Conservation (phyloP, 2,113 vertebrate species). For the Istiophorus platypterus region DNA sequence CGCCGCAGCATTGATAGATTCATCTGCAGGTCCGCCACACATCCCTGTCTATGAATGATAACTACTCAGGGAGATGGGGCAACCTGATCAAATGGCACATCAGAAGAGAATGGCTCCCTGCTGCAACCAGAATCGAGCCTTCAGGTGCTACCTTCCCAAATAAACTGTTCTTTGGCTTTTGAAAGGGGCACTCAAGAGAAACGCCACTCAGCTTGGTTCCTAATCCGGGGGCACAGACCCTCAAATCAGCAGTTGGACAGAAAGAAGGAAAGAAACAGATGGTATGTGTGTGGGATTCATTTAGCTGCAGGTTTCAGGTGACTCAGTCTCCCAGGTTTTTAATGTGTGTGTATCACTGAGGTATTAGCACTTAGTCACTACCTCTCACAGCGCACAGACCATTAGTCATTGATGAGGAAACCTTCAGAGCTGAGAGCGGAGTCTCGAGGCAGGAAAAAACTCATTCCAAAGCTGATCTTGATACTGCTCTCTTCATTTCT, state of each 20-base stretch:
- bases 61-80: constrained; percentile 30
- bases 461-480: constrained; percentile 54
- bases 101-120: constrained; percentile 36
- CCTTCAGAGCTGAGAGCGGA: constrained; percentile 30
- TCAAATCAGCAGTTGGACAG: constrained; percentile 21
- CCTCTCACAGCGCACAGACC: constrained; percentile 44
- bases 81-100: constrained; percentile 66
- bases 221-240: neutral
- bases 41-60: constrained; percentile 66
- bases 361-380: constrained; percentile 59
- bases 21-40: constrained; percentile 34
- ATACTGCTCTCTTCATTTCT: constrained; percentile 41
- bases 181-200: constrained; percentile 46
- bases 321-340: constrained; percentile 55
- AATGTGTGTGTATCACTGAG: constrained; percentile 6
- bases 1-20: constrained; percentile 20
- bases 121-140: constrained; percentile 43
- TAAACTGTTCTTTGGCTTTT: constrained; percentile 30
- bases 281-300: constrained; percentile 37
- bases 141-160: constrained; percentile 16
- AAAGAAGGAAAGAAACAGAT: constrained; percentile 30
- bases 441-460: constrained; percentile 50
- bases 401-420: constrained; percentile 70
- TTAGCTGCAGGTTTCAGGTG: constrained; percentile 57
- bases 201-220: constrained; percentile 5